These are phyloP conservation scores for Micronisus gabar DNA, from an alignment of 2,113 vertebrate species.

Conservation along the genomic window DNA sequence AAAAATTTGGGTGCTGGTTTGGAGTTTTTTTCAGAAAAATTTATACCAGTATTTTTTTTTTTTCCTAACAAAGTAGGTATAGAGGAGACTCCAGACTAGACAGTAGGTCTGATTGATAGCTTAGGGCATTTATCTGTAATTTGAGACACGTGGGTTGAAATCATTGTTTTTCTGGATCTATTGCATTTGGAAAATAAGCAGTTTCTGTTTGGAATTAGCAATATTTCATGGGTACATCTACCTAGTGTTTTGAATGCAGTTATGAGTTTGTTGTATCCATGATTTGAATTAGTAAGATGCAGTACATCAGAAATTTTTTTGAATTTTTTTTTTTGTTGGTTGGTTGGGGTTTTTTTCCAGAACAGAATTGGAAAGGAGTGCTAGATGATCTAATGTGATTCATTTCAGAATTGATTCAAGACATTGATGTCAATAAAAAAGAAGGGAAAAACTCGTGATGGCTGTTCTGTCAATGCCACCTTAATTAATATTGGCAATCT, in stretches of 20 bases:
- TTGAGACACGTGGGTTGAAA: neutral
- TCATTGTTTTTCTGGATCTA: neutral
- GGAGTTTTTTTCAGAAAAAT: neutral
- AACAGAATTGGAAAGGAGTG: neutral
- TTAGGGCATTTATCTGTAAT: neutral
- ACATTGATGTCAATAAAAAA: neutral
- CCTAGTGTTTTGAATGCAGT: neutral
- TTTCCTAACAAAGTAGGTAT: neutral
- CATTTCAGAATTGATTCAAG: neutral
- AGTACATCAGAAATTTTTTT: neutral
- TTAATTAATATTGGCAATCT: neutral
- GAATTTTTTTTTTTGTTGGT: neutral
- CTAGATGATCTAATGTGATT: neutral
- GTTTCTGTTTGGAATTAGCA: neutral
- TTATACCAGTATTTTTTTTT: neutral
- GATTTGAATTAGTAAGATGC: neutral
- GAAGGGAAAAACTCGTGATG: neutral
- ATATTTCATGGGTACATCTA: neutral
- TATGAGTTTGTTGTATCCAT: neutral
- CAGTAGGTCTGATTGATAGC: neutral
- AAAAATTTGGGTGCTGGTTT: neutral
- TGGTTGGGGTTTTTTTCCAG: neutral
- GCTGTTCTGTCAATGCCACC: neutral
- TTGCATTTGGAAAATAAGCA: neutral
- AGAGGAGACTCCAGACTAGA: neutral